Percentiles rank a stretch among this genome's conserved stretches.
Evolutionary conservation across 2,797 vertebrate genomes (phyloP).

Genomic region (Pempheris klunzingeri): DNA sequence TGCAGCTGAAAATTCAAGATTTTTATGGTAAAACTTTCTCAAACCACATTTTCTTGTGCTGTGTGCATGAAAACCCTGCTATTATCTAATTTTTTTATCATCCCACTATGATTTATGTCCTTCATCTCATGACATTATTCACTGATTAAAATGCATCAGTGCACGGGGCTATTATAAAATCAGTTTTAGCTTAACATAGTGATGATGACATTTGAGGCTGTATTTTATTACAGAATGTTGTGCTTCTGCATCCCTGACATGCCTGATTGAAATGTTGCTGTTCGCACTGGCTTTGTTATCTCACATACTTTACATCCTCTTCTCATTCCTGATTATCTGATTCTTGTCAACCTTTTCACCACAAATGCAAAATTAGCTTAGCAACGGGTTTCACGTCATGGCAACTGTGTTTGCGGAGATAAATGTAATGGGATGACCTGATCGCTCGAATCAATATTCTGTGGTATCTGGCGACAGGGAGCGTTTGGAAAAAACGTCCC

Average conservation of each 20-base stretch:
- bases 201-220: slow-evolving; percentile 35
- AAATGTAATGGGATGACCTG: slow-evolving; percentile 50
- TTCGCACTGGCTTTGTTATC: slow-evolving; percentile 40
- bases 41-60: not conserved
- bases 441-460: slow-evolving; percentile 60
- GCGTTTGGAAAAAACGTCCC: slow-evolving; percentile 48
- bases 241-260: not conserved
- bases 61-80: not conserved
- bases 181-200: slow-evolving; percentile 9
- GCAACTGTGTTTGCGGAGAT: slow-evolving; percentile 62
- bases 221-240: slow-evolving; percentile 21
- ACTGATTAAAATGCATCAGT: slow-evolving; percentile 42
- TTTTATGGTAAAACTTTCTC: slow-evolving; percentile 25
- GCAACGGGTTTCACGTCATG: slow-evolving; percentile 56
- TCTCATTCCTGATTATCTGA: slow-evolving; percentile 41
- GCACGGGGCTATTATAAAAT: slow-evolving; percentile 13
- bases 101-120: slow-evolving; percentile 30
- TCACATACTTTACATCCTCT: slow-evolving; percentile 7
- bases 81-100: slow-evolving; percentile 28
- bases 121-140: slow-evolving; percentile 29
- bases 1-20: slow-evolving; percentile 20
- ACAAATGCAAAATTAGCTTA: slow-evolving; percentile 52
- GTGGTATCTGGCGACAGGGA: slow-evolving; percentile 14
- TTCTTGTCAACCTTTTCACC: slow-evolving; percentile 57
- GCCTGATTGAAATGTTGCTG: slow-evolving; percentile 5